Evolutionary conservation across 2,797 vertebrate species (phyloP).

Genomic region (Melanotaenia boesemani): DNA sequence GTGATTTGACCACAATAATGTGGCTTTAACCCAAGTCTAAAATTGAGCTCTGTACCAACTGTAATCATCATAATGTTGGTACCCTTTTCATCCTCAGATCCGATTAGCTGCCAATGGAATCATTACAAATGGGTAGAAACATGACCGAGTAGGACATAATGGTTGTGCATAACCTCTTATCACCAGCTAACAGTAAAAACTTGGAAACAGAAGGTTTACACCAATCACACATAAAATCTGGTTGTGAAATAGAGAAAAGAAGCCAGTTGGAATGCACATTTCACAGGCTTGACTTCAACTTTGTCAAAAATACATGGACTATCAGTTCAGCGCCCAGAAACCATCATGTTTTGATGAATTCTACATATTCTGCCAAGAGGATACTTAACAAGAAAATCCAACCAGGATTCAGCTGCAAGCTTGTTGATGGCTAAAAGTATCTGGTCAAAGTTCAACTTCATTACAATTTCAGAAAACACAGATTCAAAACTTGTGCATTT

Average conservation of each 20-base stretch:
- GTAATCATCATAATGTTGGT: background rate
- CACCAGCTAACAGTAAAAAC: background rate
- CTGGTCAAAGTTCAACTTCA: background rate
- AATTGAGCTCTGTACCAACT: too few relatives aligned
- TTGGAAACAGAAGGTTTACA: background rate
- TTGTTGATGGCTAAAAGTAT: background rate
- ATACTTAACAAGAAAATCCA: background rate
- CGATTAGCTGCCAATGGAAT: background rate
- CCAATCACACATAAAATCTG: background rate
- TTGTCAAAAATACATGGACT: background rate
- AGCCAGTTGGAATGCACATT: background rate
- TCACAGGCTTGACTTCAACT: background rate
- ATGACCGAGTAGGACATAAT: background rate
- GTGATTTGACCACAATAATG: too few relatives aligned
- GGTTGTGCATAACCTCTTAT: background rate
- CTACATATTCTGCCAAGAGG: background rate
- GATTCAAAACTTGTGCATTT: background rate
- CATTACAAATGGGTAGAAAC: background rate
- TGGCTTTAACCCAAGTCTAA: too few relatives aligned
- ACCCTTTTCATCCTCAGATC: background rate
- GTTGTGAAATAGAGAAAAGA: background rate
- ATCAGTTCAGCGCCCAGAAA: background rate
- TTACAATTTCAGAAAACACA: background rate
- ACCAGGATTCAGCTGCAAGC: background rate
- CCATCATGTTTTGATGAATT: background rate